Percentiles rank a stretch among this genome's conserved stretches.
These are phyloP conservation scores for Leptestheria dahalacensis DNA, from an alignment of 1,140 invertebrate species.

Conservation along the genomic window DNA sequence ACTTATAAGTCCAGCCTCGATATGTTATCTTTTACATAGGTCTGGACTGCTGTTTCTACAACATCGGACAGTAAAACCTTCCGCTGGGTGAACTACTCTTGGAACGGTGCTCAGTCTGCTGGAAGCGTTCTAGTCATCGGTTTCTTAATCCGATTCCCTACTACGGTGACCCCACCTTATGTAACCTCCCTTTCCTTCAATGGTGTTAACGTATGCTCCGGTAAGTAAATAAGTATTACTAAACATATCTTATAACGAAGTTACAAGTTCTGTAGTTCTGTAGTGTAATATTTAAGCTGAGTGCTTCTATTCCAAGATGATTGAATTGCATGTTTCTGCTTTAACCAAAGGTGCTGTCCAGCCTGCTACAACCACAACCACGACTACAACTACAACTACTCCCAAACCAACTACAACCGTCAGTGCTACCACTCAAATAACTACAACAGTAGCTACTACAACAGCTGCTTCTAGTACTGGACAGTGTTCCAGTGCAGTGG, in stretches of 20 bases:
- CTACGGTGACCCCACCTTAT: neutral
- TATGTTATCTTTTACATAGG: neutral
- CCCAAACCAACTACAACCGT: neutral
- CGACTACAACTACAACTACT: neutral
- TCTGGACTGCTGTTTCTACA: neutral
- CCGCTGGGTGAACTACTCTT: conserved; percentile 1
- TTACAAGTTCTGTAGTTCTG: too few relatives aligned
- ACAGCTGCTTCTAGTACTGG: neutral
- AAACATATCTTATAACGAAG: too few relatives aligned
- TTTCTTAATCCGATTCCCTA: conserved; percentile 9
- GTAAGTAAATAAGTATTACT: neutral
- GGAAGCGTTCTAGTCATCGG: neutral
- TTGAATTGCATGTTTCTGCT: neutral
- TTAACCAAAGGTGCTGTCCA: neutral
- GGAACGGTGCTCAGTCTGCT: conserved; percentile 6
- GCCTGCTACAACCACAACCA: neutral
- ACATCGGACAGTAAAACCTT: neutral
- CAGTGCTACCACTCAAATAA: neutral
- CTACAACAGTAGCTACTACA: neutral
- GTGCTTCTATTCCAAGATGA: neutral
- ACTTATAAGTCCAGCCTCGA: too few relatives aligned
- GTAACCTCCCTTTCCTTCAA: conserved; percentile 8
- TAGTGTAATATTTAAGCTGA: too few relatives aligned
- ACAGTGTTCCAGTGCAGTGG: conserved; percentile 6
- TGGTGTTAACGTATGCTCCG: conserved; percentile 5